Evolutionary conservation across 2,113 vertebrate genomes (phyloP), one percentile per base, ranked within the genome.

Genomic region (Amia ocellicauda): DNA sequence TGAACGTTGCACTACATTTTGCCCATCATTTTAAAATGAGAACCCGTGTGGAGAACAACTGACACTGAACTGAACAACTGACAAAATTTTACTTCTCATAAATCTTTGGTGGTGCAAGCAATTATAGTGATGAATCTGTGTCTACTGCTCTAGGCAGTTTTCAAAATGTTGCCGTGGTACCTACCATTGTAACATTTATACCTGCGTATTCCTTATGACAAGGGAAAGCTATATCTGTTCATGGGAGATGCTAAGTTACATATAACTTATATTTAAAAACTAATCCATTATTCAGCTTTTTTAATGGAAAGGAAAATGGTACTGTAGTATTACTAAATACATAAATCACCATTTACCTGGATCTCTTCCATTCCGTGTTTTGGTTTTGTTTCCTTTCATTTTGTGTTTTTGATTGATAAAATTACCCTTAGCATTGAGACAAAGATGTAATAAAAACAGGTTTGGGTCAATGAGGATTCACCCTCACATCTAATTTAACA

Each of bases 31-130:
- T 36, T 36, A 36, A 36, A 36, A 36, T 36, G n/a, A 36, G 31
- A 36, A 36, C 31, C 31, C 11, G 31, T 36, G 11, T 36, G 31
- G 3, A 36, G 23, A n/a, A 16, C 27, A 19, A 27, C 29, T 29
- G 53, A n/a, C 53, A 26, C 53, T 28, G 16, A 16, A 53, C 22
- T 26, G 51, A 61, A 41, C 72, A 52, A 62, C 31, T 3, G 45
- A 11, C n/a, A n/a, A 82, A 78, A 83, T 82, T 78, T 73, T 81
- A 56, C 69, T 82, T 80, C 76, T 74, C 74, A 68, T 82, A 70
- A 74, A 67, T 74, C 69, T 73, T 62, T 61, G 22, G 58, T 69
- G 29, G 70, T 75, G 70, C 73, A 75, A 74, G 72, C 71, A 80
- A 82, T 81, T 80, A 81, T 66, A 67, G 68, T 41, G 69, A 70